Evolutionary conservation across 2,888 invertebrate genomes (phyloP), one percentile per base, ranked within the genome.

Genomic region (Drosophila nr. perissopoda): DNA sequence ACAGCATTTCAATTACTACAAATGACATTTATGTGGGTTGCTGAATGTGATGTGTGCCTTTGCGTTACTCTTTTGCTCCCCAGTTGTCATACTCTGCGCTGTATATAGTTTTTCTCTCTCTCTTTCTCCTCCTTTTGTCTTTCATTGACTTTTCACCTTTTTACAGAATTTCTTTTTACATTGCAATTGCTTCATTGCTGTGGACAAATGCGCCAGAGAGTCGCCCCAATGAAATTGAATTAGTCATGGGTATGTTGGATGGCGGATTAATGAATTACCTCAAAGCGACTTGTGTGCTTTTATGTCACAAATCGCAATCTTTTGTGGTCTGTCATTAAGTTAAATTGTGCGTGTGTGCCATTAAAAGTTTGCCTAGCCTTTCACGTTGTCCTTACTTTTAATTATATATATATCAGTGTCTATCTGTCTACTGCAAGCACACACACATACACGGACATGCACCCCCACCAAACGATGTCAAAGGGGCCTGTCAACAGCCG

Each of bases 1-100:
- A 75, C 70, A 74, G 76, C 80, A 75, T 90, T 90, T 87, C 90
- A 87, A 90, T 87, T 87, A 87, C 89, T 87, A 77, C 82, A 90
- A 87, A 90, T 90, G 82, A 83, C 78, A 80, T 87, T 76, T 61
- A 38, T 62, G 21, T 66, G 62, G 68, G 58, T 74, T 70, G 40
- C 46, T 58, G 68, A 56, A 56, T 74, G 61, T 38, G 56, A 52
- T 74, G 65, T 75, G 57, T 76, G 36, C 53, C 53, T 33, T 36
- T 57, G 56, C n/a, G 51, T 29, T 63, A 31, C 51, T 38, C 40
- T 33, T 38, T 18, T 42, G 21, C 29, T 54, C 52, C 49, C 53
- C 62, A 63, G 46, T 53, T 52, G 40, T 62, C 61, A 51, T 42
- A 57, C 68, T 38, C n/a, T 8, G 27, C 25, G 29, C 21, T 51